Percentiles rank a stretch among this genome's conserved stretches.
phyloP scores from a whole-genome alignment of 92 coral and sea anemone genomes.

The Palythoa heliodiscus region DNA sequence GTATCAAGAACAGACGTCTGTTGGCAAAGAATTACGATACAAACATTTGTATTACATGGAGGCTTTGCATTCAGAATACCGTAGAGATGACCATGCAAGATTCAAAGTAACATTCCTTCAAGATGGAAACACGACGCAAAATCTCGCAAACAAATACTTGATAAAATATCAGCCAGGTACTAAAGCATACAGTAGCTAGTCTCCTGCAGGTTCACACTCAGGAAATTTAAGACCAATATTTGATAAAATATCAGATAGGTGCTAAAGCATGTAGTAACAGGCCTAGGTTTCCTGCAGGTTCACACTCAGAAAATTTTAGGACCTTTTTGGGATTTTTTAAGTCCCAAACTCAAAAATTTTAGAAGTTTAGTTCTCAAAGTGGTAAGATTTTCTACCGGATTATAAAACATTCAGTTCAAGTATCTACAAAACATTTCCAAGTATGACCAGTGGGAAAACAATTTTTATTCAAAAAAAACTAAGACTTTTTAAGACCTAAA shows the following conservation, averaged over 20 bases:
- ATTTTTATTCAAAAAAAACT: no score
- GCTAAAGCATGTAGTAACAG: background rate
- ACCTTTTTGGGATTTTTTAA: no score
- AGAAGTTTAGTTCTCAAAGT: background rate
- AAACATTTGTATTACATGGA: conserved; percentile 70
- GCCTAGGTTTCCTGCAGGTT: background rate
- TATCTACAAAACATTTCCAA: no score
- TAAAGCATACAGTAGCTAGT: background rate
- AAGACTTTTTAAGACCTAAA: no score
- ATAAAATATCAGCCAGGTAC: conserved; percentile 59
- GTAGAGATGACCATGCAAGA: conserved; percentile 57
- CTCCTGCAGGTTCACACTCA: background rate
- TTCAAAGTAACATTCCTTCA: conserved; percentile 65
- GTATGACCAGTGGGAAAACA: no score
- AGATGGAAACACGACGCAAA: conserved; percentile 23
- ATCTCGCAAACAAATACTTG: conserved; percentile 39
- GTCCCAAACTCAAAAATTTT: no score
- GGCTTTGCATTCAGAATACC: conserved; percentile 69
- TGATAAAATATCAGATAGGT: conserved; percentile 62
- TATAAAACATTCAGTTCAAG: no score
- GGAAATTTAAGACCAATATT: background rate
- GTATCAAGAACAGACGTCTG: conserved; percentile 63
- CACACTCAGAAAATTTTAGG: no score
- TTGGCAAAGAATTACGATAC: conserved; percentile 47
- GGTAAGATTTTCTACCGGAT: no score